Base-by-base conservation (phyloP, 2,797 vertebrate genomes). In the Peromyscus aztecus region DNA sequence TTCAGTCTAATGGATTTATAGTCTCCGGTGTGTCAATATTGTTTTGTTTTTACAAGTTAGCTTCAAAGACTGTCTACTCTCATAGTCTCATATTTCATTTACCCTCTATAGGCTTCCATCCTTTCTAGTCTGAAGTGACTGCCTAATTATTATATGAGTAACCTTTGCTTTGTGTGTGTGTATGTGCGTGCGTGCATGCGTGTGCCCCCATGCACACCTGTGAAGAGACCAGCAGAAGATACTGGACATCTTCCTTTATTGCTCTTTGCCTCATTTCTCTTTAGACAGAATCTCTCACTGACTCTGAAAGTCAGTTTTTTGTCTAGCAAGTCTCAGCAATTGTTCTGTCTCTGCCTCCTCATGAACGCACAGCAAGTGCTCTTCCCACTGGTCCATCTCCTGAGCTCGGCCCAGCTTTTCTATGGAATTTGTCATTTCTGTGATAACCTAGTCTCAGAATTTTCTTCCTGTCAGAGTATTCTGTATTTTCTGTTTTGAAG, bases 141-240 rank as follows among this genome's bases (percentile, higher is more conserved):
- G 55, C 76, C 61, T 90, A 71, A 94, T 73, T 92, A 65, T 95
- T 55, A 31, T 90, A n/a, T 92, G 69, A 84, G 71, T 71, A 31
- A 40, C 55, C 34, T 52, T 34, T 85, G 86, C 76, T 90, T 29
- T 81, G n/a, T 82, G 24, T 61, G 29, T 69, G 31, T 13, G 40
- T 13, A 11, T 52, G 49, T 5, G 12, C 8, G 34, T 65, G 31
- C 17, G 61, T 40, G 27, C 16, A 4, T 49, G 29, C 13, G 21
- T 7, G 3, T 59, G 27, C 9, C 19, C 6, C 49, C n/a, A 12
- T 40, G 31, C 9, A 13, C 1, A 12, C 67, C 2, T 67, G 84
- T 87, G n/a, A 27, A 57, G 55, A 73, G 34, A 29, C 27, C 67
- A 73, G 24, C 49, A 31, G 67, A 73, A 40, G 65, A 19, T 52